Evolutionary conservation across 1,140 invertebrate genomes (phyloP), one percentile per base, ranked within the genome.

Genomic region (Bombus sylvicola): DNA sequence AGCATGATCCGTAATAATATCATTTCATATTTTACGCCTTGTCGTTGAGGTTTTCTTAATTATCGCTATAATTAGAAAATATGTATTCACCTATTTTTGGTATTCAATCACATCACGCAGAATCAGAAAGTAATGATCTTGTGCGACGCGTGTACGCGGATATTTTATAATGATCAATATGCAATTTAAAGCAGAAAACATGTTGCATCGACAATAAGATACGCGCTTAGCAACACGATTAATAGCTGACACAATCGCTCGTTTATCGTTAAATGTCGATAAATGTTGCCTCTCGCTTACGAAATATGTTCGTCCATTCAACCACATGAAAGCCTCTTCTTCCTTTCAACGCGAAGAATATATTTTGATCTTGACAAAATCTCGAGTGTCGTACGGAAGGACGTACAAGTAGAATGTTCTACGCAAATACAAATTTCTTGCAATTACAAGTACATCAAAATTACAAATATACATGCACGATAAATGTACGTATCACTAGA

Each of bases 121-220:
- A 74, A 82, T 74, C 57, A 10, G 39, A 64, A 82, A 82, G 71
- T 82, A 82, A 82, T 82, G 71, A 82, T 82, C 71, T 47, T 47
- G 53, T 25, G n/a, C 15, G 13, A 81, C 37, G n/a, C 39, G 31
- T 39, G n/a, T 62, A 59, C 79, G 53, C 12, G 22, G 69, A 73
- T 73, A 81, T 81, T 73, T 81, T 81, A 25, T 62, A 59, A 62
- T 62, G 80, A 81, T 71, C 79, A 34, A 73, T n/a, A 73, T 81
- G 22, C 53, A 62, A 57, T 57, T 81, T 81, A 73, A 74, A 82
- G 39, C n/a, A 25, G 57, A 37, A 71, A 74, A 82, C 71, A 43
- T 74, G 80, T 82, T 82, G 80, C 80, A 74, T 62, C 18, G 39
- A 22, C 25, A 31, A 57, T 68, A 53, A 81, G 57, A n/a, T 73